These are phyloP conservation scores for Atherinosoma microstoma DNA, from an alignment of 2,797 vertebrate species.

Conservation along the genomic window DNA sequence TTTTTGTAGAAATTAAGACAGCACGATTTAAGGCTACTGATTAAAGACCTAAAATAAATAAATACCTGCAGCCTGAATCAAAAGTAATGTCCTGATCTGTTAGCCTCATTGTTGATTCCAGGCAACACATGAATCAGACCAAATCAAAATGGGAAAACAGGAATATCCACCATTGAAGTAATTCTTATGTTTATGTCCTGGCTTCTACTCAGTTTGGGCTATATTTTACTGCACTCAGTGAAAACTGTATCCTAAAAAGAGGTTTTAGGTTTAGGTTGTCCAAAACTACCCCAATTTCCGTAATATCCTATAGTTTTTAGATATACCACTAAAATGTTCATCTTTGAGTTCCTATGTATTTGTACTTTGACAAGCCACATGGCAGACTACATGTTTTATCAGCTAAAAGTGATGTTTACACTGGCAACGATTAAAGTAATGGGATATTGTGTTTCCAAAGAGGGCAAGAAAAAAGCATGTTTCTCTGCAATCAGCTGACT, in stretches of 20 bases:
- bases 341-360: neutral
- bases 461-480: neutral
- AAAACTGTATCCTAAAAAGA: neutral
- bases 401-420: constrained; percentile 13
- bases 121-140: constrained; percentile 42
- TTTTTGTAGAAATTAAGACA: constrained; percentile 18
- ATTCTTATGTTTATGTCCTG: constrained; percentile 10
- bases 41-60: constrained; percentile 36
- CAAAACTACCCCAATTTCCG: constrained; percentile 26
- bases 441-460: constrained; percentile 9
- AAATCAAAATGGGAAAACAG: constrained; percentile 35
- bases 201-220: constrained; percentile 3
- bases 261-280: constrained; percentile 23
- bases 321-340: neutral
- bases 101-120: constrained; percentile 51
- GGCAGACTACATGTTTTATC: neutral
- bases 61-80: constrained; percentile 27
- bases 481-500: neutral
- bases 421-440: neutral
- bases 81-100: constrained; percentile 25
- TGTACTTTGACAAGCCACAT: constrained; percentile 16
- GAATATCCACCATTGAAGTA: constrained; percentile 14
- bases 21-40: constrained; percentile 13
- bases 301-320: constrained; percentile 1
- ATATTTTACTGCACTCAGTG: neutral